Evolutionary conservation across 1,140 invertebrate species (phyloP), one percentile per base, ranked within the genome.

Genomic region (Saccostrea cuccullata): DNA sequence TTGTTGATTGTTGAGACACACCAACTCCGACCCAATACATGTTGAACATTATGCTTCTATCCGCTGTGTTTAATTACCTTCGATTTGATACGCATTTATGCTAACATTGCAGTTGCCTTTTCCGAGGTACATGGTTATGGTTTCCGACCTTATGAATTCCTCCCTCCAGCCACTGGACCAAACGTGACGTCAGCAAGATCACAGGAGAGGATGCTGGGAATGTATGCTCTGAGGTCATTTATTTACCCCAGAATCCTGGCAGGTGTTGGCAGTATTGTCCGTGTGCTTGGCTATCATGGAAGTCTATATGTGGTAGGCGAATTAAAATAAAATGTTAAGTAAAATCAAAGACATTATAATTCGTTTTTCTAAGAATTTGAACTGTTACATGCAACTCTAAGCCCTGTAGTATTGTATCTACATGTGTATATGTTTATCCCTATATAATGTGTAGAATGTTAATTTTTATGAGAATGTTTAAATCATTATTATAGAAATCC

Each of bases 51-150:
- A 47, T 6, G 9, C 47, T 9, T 47, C 1, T 47, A 47, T 47
- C 47, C 47, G 47, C 47, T 47, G 47, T 47, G 5, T 47, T 47
- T 47, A 3, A 47, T 6, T 47, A 47, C 47, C n/a, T 20, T 17
- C 4, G 17, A 64, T 64, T 64, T n/a, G n/a, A 15, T 17, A 64
- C 58, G n/a, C n/a, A 64, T 60, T 15, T 11, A 60, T 60, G 3
- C 2, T 64, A 5, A 64, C 26, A 30, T 91, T 89, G 13, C 91
- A 94, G 93, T 94, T 77, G 93, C 92, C n/a, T 91, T 93, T 84
- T 92, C 92, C 2, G 92, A 94, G 82, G 82, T 92, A 13, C 92
- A 92, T 55, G 93, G 93, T 3, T 94, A 93, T 87, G 93, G 93
- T 40, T 92, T 93, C 77, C 91, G 93, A 12, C 90, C 93, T 36